These are phyloP conservation scores for Dendroctonus valens DNA, from an alignment of 1,140 invertebrate genomes.

Conservation along the genomic window DNA sequence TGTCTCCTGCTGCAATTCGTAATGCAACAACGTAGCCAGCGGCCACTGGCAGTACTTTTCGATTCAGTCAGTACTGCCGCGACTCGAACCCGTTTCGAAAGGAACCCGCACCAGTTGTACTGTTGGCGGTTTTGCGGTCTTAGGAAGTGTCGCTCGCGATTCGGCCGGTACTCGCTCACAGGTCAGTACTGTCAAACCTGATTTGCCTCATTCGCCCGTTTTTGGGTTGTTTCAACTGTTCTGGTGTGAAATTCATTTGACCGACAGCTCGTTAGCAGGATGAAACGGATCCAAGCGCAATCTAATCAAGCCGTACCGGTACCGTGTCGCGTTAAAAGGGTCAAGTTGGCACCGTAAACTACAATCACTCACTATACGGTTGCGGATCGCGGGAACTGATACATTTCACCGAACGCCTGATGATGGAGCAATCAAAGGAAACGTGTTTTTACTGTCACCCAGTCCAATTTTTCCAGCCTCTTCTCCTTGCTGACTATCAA, in stretches of 20 bases:
- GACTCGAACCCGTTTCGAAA: slow-evolving; percentile 4
- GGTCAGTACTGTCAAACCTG: slow-evolving; percentile 26
- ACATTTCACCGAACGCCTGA: too few species aligned
- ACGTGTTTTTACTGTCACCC: too few species aligned
- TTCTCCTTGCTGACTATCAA: too few species aligned
- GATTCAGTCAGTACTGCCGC: slow-evolving; percentile 24
- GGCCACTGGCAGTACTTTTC: slow-evolving; percentile 28
- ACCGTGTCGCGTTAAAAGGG: too few species aligned
- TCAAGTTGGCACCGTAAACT: too few species aligned
- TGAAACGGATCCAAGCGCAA: too few species aligned
- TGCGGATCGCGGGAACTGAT: too few species aligned
- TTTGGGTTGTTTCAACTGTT: slow-evolving; percentile 20
- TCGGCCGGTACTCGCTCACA: slow-evolving; percentile 2
- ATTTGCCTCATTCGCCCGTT: slow-evolving; percentile 20
- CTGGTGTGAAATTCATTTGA: slow-evolving; percentile 1
- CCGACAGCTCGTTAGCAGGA: too few species aligned
- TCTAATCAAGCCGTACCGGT: too few species aligned
- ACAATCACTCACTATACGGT: too few species aligned
- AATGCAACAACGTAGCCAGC: slow-evolving; percentile 29
- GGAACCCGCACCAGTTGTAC: neutral
- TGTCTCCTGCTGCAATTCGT: slow-evolving; percentile 25
- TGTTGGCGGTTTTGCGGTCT: slow-evolving; percentile 8
- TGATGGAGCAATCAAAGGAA: too few species aligned
- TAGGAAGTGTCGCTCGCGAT: slow-evolving; percentile 4
- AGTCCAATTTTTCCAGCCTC: too few species aligned